These are phyloP conservation scores for Eremophila alpestris DNA, from an alignment of 2,797 vertebrate genomes.

Conservation along the genomic window DNA sequence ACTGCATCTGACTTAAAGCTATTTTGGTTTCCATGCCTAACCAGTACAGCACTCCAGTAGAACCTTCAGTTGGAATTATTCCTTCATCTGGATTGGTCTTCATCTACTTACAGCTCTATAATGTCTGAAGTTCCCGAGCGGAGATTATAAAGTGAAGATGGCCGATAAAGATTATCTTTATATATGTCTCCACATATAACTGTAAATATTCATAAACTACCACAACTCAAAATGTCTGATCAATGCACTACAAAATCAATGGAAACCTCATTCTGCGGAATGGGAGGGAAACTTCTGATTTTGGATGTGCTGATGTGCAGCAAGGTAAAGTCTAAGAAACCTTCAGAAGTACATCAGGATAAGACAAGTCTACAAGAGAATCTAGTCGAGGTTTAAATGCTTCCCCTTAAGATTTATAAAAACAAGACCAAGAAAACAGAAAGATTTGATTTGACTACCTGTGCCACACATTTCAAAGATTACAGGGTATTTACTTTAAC, in stretches of 20 bases:
- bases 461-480: background rate
- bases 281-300: background rate
- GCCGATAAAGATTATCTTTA: background rate
- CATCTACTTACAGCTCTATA: background rate
- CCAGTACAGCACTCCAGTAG: background rate
- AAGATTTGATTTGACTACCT: background rate
- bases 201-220: background rate
- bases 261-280: background rate
- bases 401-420: background rate
- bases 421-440: background rate
- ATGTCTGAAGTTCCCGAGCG: background rate
- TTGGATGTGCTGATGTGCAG: rapidly evolving
- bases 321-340: background rate
- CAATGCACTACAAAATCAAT: background rate
- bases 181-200: background rate
- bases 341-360: background rate
- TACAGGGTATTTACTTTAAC: background rate
- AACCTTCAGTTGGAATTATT: background rate
- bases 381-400: background rate
- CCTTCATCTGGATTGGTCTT: background rate
- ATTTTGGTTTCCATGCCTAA: background rate
- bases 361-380: background rate
- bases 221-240: background rate
- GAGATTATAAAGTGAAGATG: background rate
- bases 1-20: background rate